phyloP scores from a whole-genome alignment of 1,140 invertebrate species.

The Acromyrmex echinatior region DNA sequence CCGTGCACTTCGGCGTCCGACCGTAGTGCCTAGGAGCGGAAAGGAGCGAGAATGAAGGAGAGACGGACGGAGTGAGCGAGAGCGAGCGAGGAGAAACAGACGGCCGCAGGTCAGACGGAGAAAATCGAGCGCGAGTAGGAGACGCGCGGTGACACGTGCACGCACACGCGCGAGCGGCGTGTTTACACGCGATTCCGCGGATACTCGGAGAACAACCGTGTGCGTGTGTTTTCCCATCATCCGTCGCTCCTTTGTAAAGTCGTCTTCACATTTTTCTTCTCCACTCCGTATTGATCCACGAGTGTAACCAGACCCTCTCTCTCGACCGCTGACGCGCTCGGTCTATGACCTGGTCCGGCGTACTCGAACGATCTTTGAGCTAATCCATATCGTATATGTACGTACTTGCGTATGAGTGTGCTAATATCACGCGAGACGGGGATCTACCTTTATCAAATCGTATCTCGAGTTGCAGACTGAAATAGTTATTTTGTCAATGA shows the following conservation, averaged over 20 bases:
- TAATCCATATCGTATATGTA: background rate
- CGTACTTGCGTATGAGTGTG: background rate
- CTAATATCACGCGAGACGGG: background rate
- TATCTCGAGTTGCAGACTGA: background rate
- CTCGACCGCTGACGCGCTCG: conserved; percentile 21
- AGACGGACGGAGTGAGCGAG: conserved; percentile 22
- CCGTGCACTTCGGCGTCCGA: conserved; percentile 77
- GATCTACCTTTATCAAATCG: background rate
- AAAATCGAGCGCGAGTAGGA: conserved; percentile 18
- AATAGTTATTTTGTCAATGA: background rate
- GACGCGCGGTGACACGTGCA: conserved; percentile 60
- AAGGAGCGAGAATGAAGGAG: conserved; percentile 25
- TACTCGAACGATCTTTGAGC: background rate
- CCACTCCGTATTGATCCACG: conserved; percentile 29
- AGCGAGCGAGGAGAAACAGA: conserved; percentile 37
- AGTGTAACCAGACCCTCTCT: conserved; percentile 41
- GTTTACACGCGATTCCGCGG: conserved; percentile 65
- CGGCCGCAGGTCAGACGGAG: conserved; percentile 12
- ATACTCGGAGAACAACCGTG: conserved; percentile 12
- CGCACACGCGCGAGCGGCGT: conserved; percentile 67
- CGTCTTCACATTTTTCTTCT: conserved; percentile 27
- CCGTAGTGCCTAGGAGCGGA: conserved; percentile 68
- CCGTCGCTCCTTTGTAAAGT: conserved; percentile 11
- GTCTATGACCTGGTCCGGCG: conserved; percentile 11
- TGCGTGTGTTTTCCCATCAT: conserved; percentile 39